Evolutionary conservation across 1,140 invertebrate species (phyloP).

Genomic region (Halyomorpha halys): DNA sequence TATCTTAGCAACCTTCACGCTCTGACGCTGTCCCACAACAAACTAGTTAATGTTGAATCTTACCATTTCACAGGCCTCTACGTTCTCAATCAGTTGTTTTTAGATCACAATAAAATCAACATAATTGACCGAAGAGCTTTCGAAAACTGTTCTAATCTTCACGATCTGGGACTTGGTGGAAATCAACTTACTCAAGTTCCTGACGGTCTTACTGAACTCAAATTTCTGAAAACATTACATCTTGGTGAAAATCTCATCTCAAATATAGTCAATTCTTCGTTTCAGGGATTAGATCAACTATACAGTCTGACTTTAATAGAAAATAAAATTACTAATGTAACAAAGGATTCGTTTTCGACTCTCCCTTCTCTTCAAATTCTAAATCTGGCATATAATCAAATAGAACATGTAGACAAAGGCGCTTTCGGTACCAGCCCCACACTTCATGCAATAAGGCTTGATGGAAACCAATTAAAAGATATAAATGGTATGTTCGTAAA

Average conservation of each 20-base stretch:
- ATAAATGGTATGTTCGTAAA: conserved; percentile 55
- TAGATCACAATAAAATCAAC: conserved; percentile 63
- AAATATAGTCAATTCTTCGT: conserved; percentile 46
- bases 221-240: conserved; percentile 66
- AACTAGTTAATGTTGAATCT: conserved; percentile 53
- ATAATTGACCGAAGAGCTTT: conserved; percentile 61
- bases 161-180: conserved; percentile 75
- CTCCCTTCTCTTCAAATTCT: conserved; percentile 53
- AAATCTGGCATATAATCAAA: conserved; percentile 57
- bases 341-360: conserved; percentile 52
- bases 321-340: conserved; percentile 54
- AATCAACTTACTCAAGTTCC: conserved; percentile 74
- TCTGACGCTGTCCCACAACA: conserved; percentile 61
- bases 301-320: conserved; percentile 54
- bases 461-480: conserved; percentile 53
- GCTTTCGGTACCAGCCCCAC: conserved; percentile 53
- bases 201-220: conserved; percentile 57
- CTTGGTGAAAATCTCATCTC: conserved; percentile 74
- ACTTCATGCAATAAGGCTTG: conserved; percentile 52
- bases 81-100: conserved; percentile 56
- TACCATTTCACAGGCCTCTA: conserved; percentile 59
- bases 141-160: conserved; percentile 64
- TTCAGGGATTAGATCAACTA: conserved; percentile 47
- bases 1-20: conserved; percentile 65
- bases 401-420: conserved; percentile 49